Conservation (phyloP, 2,888 invertebrate genomes). For the Sminthurinus aureus region DNA sequence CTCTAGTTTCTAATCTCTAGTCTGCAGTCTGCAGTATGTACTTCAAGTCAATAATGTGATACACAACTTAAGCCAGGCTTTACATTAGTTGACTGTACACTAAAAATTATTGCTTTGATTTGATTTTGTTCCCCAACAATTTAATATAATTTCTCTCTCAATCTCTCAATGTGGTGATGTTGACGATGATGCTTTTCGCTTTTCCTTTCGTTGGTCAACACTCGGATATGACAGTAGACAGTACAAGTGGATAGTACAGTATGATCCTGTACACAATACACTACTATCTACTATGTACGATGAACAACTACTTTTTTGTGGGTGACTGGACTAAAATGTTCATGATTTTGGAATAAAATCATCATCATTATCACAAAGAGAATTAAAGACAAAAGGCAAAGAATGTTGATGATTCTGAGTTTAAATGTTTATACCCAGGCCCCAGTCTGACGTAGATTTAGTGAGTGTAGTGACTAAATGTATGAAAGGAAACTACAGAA, state of each 20-base stretch:
- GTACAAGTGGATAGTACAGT: too few species aligned
- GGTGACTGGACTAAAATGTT: conserved; percentile 46
- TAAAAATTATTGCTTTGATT: too few species aligned
- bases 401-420: background rate
- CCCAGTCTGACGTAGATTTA: background rate
- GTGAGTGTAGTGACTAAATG: background rate
- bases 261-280: too few species aligned
- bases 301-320: conserved; percentile 19
- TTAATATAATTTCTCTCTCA: too few species aligned
- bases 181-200: background rate
- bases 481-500: conserved; percentile 30
- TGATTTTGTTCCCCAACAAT: too few species aligned
- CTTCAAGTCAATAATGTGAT: too few species aligned
- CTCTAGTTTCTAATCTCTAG: too few species aligned
- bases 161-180: background rate
- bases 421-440: background rate
- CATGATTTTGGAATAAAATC: conserved; percentile 26
- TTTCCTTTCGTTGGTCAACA: background rate
- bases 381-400: background rate
- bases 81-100: too few species aligned
- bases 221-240: too few species aligned
- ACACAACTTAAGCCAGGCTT: too few species aligned
- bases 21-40: too few species aligned
- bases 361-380: conserved; percentile 10
- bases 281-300: too few species aligned